Evolutionary conservation across 2,113 vertebrate species (phyloP).

Genomic region (Sigmodon hispidus): DNA sequence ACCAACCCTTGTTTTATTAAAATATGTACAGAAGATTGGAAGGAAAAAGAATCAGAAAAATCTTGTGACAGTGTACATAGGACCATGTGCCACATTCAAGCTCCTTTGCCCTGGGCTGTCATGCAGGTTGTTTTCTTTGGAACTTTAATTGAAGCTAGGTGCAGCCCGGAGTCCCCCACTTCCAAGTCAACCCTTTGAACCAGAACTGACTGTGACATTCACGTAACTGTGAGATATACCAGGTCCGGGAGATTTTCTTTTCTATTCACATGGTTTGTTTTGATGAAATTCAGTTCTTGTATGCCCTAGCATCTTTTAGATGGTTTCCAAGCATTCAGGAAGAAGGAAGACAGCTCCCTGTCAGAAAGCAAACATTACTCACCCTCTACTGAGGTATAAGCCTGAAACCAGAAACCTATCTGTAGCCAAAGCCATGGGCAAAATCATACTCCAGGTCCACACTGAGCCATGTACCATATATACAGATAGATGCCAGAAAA

Average conservation of each 20-base stretch:
- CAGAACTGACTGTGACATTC: slow-evolving; percentile 39
- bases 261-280: not conserved
- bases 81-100: slow-evolving; percentile 37
- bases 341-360: slow-evolving; percentile 20
- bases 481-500: not conserved
- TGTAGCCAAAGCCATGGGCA: slow-evolving; percentile 50
- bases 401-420: slow-evolving; percentile 76
- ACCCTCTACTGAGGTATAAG: slow-evolving; percentile 28
- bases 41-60: slow-evolving; percentile 71
- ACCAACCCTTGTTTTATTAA: slow-evolving; percentile 85
- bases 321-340: not conserved
- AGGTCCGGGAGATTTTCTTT: slow-evolving; percentile 30
- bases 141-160: slow-evolving; percentile 40
- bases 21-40: slow-evolving; percentile 76
- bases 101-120: slow-evolving; percentile 14
- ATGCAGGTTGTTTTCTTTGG: slow-evolving; percentile 7
- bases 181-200: slow-evolving; percentile 32
- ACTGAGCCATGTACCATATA: not conserved
- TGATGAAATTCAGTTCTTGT: slow-evolving; percentile 10
- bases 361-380: slow-evolving; percentile 67
- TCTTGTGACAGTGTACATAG: slow-evolving; percentile 59
- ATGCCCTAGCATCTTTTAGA: not conserved
- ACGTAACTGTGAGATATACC: slow-evolving; percentile 8
- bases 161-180: not conserved
- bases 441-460: slow-evolving; percentile 37